A percentile compares a stretch with the other conserved stretches of the same genome.
These are phyloP conservation scores for Protaetia brevitarsis DNA, from an alignment of 1,140 invertebrate genomes.

Conservation along the genomic window DNA sequence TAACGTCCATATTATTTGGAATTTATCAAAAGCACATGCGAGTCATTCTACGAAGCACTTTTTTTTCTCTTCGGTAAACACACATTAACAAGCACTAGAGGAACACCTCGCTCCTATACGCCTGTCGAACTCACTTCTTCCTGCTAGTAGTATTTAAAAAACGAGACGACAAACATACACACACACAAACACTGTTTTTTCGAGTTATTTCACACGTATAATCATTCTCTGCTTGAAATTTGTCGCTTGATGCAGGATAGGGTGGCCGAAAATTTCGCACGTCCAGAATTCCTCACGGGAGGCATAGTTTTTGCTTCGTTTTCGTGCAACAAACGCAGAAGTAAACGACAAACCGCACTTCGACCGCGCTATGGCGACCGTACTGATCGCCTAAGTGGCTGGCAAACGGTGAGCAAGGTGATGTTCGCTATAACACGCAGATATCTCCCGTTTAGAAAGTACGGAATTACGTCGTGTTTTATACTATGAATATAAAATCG, in stretches of 20 bases:
- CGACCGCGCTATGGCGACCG: conserved; percentile 6
- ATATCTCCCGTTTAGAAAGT: conserved; percentile 12
- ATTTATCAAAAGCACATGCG: no score
- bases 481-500: neutral
- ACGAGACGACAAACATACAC: no score
- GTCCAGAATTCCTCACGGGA: no score
- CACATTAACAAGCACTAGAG: no score
- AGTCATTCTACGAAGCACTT: no score
- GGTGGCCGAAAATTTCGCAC: no score
- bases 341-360: neutral
- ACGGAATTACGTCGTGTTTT: neutral
- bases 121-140: neutral
- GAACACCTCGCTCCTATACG: neutral
- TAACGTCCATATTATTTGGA: neutral
- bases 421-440: neutral
- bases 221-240: no score
- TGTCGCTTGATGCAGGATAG: no score
- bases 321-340: neutral
- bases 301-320: neutral
- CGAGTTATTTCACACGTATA: no score
- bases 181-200: no score
- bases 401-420: neutral
- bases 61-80: no score
- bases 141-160: no score
- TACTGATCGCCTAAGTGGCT: conserved; percentile 1